Conservation (phyloP, 2,888 invertebrate species). For the Platynereis dumerilii region DNA sequence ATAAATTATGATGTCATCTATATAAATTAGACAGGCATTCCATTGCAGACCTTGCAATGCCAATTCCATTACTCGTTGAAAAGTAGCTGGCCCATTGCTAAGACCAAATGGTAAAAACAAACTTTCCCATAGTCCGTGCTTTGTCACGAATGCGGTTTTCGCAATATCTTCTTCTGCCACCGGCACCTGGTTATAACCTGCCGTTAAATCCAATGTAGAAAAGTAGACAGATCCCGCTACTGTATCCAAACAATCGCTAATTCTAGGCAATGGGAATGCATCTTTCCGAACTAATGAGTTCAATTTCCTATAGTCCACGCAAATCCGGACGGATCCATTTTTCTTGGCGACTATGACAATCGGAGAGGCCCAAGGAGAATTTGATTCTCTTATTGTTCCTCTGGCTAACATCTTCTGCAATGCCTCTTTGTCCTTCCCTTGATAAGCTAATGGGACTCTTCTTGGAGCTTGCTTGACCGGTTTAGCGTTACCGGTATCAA, state of each 20-base stretch:
- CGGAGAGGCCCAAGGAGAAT: not conserved
- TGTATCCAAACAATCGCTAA: too few relatives aligned
- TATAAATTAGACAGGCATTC: constrained; percentile 15
- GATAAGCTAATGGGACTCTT: not conserved
- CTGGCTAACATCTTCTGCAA: not conserved
- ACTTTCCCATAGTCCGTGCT: too few relatives aligned
- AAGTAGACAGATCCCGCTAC: too few relatives aligned
- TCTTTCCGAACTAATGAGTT: too few relatives aligned
- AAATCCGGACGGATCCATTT: too few relatives aligned
- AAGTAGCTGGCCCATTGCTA: not conserved
- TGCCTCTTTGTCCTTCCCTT: not conserved
- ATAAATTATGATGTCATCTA: constrained; percentile 37
- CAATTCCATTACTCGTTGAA: constrained; percentile 11
- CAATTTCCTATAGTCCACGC: too few relatives aligned
- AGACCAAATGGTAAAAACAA: too few relatives aligned
- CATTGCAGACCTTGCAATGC: constrained; percentile 10
- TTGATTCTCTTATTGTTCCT: not conserved
- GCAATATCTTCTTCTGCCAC: too few relatives aligned
- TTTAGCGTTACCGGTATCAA: not conserved
- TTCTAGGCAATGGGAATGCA: too few relatives aligned
- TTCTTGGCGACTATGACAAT: not conserved
- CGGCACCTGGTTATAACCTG: too few relatives aligned
- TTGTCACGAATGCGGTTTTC: too few relatives aligned
- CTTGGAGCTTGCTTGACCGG: not conserved
- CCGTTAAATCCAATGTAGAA: too few relatives aligned